A percentile compares a stretch with the other conserved stretches of the same genome.
phyloP scores from a whole-genome alignment of 2,888 invertebrate genomes.

The Actias luna region DNA sequence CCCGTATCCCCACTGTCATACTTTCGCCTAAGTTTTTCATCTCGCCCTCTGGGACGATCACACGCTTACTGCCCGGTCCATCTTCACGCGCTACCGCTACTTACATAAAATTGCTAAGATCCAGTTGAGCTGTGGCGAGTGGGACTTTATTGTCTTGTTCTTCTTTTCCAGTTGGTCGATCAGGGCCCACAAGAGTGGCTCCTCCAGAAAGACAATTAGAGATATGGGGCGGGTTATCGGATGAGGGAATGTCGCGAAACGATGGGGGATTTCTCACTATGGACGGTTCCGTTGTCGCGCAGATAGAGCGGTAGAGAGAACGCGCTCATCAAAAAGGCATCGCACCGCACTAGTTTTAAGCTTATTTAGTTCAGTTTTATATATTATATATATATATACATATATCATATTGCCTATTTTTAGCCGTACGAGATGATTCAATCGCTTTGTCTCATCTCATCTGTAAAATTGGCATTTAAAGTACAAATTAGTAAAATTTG shows the following conservation, averaged over 20 bases:
- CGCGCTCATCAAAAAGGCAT: conserved; percentile 79
- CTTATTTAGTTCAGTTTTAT: conserved; percentile 65
- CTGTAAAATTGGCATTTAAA: conserved; percentile 81
- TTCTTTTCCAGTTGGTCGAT: conserved; percentile 82
- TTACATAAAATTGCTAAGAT: conserved; percentile 69
- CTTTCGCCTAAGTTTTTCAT: conserved; percentile 47
- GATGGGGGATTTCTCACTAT: conserved; percentile 78
- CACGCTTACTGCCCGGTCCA: conserved; percentile 75
- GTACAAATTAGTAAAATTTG: conserved; percentile 82
- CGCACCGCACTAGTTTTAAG: conserved; percentile 79
- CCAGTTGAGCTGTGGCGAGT: conserved; percentile 67
- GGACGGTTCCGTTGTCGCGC: conserved; percentile 75
- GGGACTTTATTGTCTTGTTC: conserved; percentile 79
- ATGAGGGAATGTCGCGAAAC: conserved; percentile 79
- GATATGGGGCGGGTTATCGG: conserved; percentile 74
- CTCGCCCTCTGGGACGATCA: conserved; percentile 70
- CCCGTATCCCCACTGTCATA: conserved; percentile 33
- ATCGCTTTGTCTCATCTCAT: conserved; percentile 73
- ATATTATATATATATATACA: not conserved
- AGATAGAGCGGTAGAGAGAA: conserved; percentile 48
- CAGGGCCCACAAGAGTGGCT: conserved; percentile 82
- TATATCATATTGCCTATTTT: conserved; percentile 62
- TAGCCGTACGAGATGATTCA: conserved; percentile 74
- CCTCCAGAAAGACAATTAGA: conserved; percentile 82
- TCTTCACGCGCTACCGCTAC: conserved; percentile 78